Conservation (phyloP, 1,140 invertebrate species). For the Zaprionus capensis region DNA sequence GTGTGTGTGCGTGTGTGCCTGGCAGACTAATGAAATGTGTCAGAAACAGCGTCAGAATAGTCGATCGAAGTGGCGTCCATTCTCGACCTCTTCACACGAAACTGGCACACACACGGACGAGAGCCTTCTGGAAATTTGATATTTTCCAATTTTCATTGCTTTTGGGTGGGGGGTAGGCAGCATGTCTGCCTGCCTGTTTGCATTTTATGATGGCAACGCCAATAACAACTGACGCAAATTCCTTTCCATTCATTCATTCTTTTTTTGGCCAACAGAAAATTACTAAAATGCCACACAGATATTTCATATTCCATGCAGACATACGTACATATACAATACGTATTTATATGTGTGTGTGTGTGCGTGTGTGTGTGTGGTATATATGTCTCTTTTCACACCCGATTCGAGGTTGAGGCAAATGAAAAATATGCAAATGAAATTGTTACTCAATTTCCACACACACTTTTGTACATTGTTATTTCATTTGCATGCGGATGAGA, state of each 20-base stretch:
- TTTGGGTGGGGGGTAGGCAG: constrained; percentile 27
- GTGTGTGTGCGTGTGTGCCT: constrained; percentile 31
- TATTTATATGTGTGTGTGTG: constrained; percentile 30
- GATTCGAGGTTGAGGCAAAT: constrained; percentile 56
- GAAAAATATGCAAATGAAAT: constrained; percentile 82
- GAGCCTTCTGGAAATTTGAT: constrained; percentile 68
- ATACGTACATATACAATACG: constrained; percentile 23
- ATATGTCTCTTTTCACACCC: constrained; percentile 59
- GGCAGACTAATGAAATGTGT: constrained; percentile 78
- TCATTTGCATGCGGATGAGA: constrained; percentile 73
- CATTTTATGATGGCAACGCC: constrained; percentile 59
- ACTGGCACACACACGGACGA: constrained; percentile 20
- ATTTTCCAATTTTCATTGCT: constrained; percentile 81
- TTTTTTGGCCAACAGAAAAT: constrained; percentile 37
- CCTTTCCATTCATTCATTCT: neutral
- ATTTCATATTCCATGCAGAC: constrained; percentile 42
- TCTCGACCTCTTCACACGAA: constrained; percentile 53
- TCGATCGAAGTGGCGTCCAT: constrained; percentile 56
- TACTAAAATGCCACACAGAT: constrained; percentile 59
- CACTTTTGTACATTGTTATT: constrained; percentile 61
- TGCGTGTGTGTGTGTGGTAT: neutral
- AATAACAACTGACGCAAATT: constrained; percentile 56
- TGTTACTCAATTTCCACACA: constrained; percentile 71
- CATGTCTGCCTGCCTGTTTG: constrained; percentile 60
- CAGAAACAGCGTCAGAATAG: constrained; percentile 63